Base-by-base conservation (phyloP, 2,113 vertebrate genomes). In the Hypomesus transpacificus region DNA sequence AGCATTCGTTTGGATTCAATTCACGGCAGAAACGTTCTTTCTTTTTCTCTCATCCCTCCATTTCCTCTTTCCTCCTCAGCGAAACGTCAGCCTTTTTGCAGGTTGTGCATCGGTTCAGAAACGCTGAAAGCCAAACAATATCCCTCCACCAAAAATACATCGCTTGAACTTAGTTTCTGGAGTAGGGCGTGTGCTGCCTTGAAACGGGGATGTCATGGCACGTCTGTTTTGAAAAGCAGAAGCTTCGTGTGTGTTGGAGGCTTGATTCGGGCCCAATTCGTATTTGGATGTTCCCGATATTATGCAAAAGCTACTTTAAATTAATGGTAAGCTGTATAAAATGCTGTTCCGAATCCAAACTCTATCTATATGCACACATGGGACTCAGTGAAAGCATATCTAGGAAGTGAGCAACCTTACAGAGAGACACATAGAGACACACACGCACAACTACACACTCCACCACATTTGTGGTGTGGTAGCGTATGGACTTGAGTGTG, bases 181-280 rank as follows among this genome's bases (percentile, higher is more conserved):
- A 66, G 58, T 50, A 65, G 59, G 39, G 17, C 21, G 14, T 59
- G 0, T 14, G 11, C 28, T 65, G 62, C 17, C 34, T 13, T n/a
- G 20, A 65, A n/a, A 65, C 39, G 20, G 34, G 17, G 16, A 24
- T 24, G 39, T 54, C 16, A n/a, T 74, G 52, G 31, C 14, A 54
- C 39, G 75, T 26, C 11, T 46, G 39, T 26, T 80, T 76, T 70
- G 59, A 73, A 80, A 64, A 64, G 74, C 70, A 39, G 18, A 59
- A 21, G 17, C 21, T 11, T 50, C 50, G 21, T 50, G 34, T 16
- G 39, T 65, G 46, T 65, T 46, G 18, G 57, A 5, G 9, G 18
- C 18, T 65, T 34, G 14, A 4, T 28, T 39, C 14, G 8, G 39
- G 39, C 7, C 39, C 31, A 18, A 22, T 18, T 64, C 62, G 20